Conservation (phyloP, 2,113 vertebrate genomes). For the Stegastes partitus region DNA sequence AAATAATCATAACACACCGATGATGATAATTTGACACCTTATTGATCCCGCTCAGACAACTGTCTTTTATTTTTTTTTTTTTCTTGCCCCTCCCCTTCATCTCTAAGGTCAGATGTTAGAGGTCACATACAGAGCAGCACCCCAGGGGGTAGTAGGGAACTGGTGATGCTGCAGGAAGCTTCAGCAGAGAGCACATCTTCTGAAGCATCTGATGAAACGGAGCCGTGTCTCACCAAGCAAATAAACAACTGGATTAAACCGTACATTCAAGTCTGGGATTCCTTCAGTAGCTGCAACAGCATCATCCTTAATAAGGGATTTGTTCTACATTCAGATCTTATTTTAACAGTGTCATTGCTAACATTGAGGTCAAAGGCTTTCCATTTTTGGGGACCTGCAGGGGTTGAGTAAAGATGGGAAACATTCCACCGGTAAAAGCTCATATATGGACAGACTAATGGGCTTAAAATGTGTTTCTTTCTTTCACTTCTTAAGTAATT, state of each 20-base stretch:
- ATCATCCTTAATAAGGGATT: neutral
- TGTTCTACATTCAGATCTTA: no score
- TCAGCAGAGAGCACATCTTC: neutral
- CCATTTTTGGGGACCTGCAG: neutral
- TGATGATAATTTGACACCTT: slow-evolving; percentile 43
- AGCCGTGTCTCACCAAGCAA: neutral
- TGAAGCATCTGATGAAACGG: neutral
- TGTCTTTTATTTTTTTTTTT: neutral
- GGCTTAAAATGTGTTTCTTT: no score
- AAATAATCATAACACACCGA: slow-evolving; percentile 24
- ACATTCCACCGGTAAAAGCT: neutral
- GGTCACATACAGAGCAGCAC: neutral
- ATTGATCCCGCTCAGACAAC: slow-evolving; percentile 53
- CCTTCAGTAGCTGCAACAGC: slow-evolving; percentile 8
- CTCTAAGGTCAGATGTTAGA: slow-evolving; percentile 13
- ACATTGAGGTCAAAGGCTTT: no score
- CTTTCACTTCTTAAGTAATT: no score
- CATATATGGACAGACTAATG: no score
- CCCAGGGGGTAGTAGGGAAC: neutral
- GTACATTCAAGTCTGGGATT: neutral
- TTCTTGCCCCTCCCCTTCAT: neutral
- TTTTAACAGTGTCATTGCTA: no score
- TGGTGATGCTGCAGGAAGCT: neutral
- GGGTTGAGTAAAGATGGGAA: neutral
- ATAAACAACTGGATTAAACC: neutral